Conservation (phyloP, 2,797 vertebrate species). For the Siniperca undulata region DNA sequence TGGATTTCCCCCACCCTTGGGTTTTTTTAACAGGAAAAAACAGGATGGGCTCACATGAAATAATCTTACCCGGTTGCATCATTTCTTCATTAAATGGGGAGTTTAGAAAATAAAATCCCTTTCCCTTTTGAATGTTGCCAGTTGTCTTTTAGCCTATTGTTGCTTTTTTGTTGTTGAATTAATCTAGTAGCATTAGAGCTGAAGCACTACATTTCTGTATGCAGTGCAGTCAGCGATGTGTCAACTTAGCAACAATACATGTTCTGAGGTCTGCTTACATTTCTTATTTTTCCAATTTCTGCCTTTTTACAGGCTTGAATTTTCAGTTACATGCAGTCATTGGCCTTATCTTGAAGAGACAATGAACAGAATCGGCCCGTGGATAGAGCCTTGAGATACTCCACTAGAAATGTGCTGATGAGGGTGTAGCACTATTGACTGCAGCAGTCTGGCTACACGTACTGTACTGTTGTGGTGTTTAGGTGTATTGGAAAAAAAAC, state of each 20-base stretch:
- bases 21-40: constrained; percentile 8
- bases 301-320: neutral
- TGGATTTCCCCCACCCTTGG: constrained; percentile 24
- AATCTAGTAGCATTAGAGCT: neutral
- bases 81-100: constrained; percentile 15
- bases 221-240: neutral
- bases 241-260: neutral
- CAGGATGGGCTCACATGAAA: constrained; percentile 12
- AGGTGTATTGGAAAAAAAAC: constrained; percentile 5
- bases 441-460: neutral
- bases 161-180: constrained; percentile 7
- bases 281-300: neutral
- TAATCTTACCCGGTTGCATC: neutral
- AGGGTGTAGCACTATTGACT: constrained; percentile 21
- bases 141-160: neutral
- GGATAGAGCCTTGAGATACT: constrained; percentile 50
- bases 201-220: neutral
- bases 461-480: constrained; percentile 14
- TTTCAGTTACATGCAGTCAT: neutral
- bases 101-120: neutral
- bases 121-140: constrained; percentile 7
- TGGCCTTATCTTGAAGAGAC: neutral
- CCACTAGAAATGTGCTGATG: constrained; percentile 15
- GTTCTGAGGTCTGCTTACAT: neutral
- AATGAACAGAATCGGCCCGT: constrained; percentile 19